Evolutionary conservation across 2,888 invertebrate species (phyloP), one percentile per base, ranked within the genome.

Genomic region (Brachynemurus nebulosus): DNA sequence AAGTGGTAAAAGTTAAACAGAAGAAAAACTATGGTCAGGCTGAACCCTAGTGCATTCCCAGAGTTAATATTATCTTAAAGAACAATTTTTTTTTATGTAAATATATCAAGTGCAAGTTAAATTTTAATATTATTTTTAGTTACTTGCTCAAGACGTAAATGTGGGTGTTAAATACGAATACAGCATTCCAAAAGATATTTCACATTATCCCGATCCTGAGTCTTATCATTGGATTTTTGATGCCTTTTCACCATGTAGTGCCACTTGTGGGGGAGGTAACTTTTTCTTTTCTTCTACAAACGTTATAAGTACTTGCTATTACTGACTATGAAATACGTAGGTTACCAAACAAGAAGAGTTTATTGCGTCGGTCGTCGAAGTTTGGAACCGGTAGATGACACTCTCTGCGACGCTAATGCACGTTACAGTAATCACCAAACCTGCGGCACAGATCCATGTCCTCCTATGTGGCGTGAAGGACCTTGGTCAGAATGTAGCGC

Each of bases 121-220:
- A 9, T 17, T 39, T 43, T 40, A 21, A 20, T 34, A 37, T 38
- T 39, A 40, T 54, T 61, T 59, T 47, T 62, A 86, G 85, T 66
- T 95, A 47, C 65, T 89, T 40, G 83, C 83, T 52, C 86, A 91
- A 66, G 86, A 84, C 54, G 70, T 69, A 17, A 89, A 89, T 57
- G 84, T 88, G 2, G 91, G 89, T 6, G 78, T 95, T 6, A 68
- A 78, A 46, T 95, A 91, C 63, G 88, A 92, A 59, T 95, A 92
- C 69, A 91, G 90, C 57, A 72, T 92, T 25, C 91, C 91, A 0
- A 76, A 78, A 40, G 74, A 75, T 19, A 65, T 80, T 16, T 74
- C 77, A 1, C 74, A 76, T 1, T 74, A 71, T 20, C 67, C 71
- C 2, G 76, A 80, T 53, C 72, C 74, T 1, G 80, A 85, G 56